Conservation (phyloP, 2,797 vertebrate genomes). For the Anomalospiza imberbis region DNA sequence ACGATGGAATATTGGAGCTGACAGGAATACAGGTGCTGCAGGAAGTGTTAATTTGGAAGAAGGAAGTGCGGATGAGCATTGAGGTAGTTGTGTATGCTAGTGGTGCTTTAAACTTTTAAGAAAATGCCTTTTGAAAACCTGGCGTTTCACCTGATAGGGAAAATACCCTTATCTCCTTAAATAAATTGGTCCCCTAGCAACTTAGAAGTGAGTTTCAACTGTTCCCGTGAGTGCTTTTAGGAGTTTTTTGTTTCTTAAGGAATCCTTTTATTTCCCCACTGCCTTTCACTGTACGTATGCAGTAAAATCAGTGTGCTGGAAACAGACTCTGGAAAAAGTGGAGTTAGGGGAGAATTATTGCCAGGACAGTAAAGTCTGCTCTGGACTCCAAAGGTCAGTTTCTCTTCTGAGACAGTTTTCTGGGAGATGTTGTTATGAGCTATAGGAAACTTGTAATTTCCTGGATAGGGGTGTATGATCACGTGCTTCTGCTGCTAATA, state of each 20-base stretch:
- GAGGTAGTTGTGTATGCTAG: too few relatives aligned
- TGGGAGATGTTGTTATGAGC: neutral
- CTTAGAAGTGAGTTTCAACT: neutral
- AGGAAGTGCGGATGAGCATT: neutral
- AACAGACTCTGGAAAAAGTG: neutral
- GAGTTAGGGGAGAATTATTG: neutral
- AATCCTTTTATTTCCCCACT: neutral
- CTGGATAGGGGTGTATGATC: neutral
- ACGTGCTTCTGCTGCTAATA: neutral
- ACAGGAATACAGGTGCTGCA: neutral
- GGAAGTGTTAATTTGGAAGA: neutral
- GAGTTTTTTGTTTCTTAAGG: neutral
- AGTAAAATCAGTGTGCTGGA: neutral
- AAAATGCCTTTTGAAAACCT: neutral
- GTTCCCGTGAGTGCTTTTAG: neutral
- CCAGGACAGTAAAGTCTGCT: neutral
- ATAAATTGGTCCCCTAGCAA: neutral
- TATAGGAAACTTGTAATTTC: neutral
- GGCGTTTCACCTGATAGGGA: neutral
- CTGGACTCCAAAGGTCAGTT: neutral
- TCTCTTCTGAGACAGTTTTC: neutral
- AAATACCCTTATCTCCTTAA: neutral
- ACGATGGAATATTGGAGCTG: rapidly evolving
- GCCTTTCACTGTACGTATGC: neutral
- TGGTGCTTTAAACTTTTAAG: neutral